These are phyloP conservation scores for Athalia cordata DNA, from an alignment of 2,888 invertebrate genomes.

Conservation along the genomic window DNA sequence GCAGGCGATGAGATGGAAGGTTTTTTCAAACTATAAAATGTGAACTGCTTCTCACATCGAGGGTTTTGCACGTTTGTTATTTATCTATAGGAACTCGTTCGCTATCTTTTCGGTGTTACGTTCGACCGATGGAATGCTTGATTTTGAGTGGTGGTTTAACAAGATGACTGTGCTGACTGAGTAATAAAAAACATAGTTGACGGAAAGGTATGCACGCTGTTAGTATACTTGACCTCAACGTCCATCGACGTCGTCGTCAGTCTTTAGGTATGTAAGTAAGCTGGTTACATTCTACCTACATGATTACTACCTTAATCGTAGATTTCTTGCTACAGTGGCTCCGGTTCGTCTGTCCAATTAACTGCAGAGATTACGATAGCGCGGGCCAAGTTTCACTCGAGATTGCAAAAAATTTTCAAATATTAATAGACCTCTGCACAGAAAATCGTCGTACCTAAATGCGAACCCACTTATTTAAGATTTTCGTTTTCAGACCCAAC, in stretches of 20 bases:
- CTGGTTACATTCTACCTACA: slow-evolving; percentile 7
- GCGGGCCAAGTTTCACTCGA: slow-evolving; percentile 10
- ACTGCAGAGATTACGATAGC: slow-evolving; percentile 21
- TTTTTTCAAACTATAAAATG: neutral
- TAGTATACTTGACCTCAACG: slow-evolving; percentile 31
- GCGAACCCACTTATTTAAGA: neutral
- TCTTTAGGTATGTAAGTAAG: neutral
- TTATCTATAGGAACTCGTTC: neutral
- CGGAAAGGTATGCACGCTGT: slow-evolving; percentile 20
- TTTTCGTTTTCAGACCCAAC: neutral
- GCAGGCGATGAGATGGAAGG: neutral
- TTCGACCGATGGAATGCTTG: slow-evolving; percentile 14
- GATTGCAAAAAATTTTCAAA: neutral
- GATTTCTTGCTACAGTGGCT: slow-evolving; percentile 17
- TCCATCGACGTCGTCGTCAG: slow-evolving; percentile 9
- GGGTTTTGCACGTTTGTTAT: neutral
- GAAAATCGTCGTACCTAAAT: neutral
- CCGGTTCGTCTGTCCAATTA: slow-evolving; percentile 33
- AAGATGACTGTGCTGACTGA: slow-evolving; percentile 34
- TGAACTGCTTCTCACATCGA: neutral
- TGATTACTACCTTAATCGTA: neutral
- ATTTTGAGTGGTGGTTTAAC: slow-evolving; percentile 12
- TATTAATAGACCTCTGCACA: neutral
- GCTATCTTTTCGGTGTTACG: slow-evolving; percentile 20
- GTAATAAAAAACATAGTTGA: slow-evolving; percentile 22